Evolutionary conservation across 2,113 vertebrate species (phyloP), one percentile per base, ranked within the genome.

Genomic region (Empidonax traillii): DNA sequence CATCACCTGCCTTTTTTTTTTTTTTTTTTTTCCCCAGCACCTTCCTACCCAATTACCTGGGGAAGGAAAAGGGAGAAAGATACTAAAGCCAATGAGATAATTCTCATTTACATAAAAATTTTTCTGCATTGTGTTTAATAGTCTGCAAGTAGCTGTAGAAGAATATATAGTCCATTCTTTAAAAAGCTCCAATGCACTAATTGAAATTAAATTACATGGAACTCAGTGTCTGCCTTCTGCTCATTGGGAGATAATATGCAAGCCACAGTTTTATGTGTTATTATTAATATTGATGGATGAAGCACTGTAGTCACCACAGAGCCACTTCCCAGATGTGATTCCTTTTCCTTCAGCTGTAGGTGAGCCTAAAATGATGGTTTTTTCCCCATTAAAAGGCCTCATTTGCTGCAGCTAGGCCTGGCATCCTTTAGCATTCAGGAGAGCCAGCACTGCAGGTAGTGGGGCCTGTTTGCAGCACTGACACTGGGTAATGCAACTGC

Each of bases 141-240:
- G 82, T 80, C 91, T 24, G 41, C 39, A 1, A 95, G 95, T 94
- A 95, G 93, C 74, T 81, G 92, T 59, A 81, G 82, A 88, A 72
- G 81, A 93, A 88, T 95, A 95, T 83, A 92, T 93, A 77, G 86
- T 74, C 91, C 83, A 63, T 86, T 97, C 92, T 74, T 79, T 65
- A 94, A 87, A 91, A 95, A 96, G 91, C 90, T 95, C 79, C 77
- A 91, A 85, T 97, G 95, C 95, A 89, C 90, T 96, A 96, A 98
- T 92, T 97, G 93, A 97, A 97, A 97, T 93, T 97, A 96, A 97
- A 97, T 96, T 96, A 85, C 90, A 95, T 49, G 75, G 89, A 96
- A 89, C 90, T 92, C 87, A 55, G 59, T 93, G 79, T 88, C 96
- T 87, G 93, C 91, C 91, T 96, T 58, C 95, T 90, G 94, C 76